Evolutionary conservation across 2,888 invertebrate genomes (phyloP).

Genomic region (Parnassius smintheus): DNA sequence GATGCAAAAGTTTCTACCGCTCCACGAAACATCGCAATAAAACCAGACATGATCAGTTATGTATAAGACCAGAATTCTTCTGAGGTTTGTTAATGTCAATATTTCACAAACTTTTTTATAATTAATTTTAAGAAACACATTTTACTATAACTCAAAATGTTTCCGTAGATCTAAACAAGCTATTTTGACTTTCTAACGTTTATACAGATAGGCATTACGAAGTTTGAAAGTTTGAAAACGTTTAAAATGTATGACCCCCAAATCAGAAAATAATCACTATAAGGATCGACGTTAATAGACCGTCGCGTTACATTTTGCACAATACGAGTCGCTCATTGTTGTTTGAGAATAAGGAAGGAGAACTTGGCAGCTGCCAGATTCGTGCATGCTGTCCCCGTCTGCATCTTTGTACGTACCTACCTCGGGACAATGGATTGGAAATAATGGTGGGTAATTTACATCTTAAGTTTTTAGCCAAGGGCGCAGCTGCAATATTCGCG

Average conservation of each 20-base stretch:
- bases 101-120: neutral
- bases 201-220: neutral
- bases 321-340: slow-evolving; percentile 65
- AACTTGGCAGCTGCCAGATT: slow-evolving; percentile 76
- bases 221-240: slow-evolving; percentile 5
- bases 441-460: slow-evolving; percentile 81
- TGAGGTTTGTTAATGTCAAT: slow-evolving; percentile 2
- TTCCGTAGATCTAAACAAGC: too few relatives aligned
- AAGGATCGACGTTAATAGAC: slow-evolving; percentile 50
- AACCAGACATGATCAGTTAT: slow-evolving; percentile 10
- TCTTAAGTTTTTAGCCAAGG: slow-evolving; percentile 76
- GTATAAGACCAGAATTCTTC: neutral
- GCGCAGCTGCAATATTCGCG: slow-evolving; percentile 73
- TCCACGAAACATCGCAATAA: slow-evolving; percentile 17
- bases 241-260: slow-evolving; percentile 7
- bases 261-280: slow-evolving; percentile 17
- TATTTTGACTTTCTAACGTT: too few relatives aligned
- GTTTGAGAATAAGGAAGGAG: slow-evolving; percentile 65
- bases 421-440: slow-evolving; percentile 60
- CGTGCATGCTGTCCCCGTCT: slow-evolving; percentile 76
- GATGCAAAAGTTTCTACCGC: slow-evolving; percentile 21
- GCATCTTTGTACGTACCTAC: slow-evolving; percentile 69
- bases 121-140: too few relatives aligned
- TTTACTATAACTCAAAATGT: too few relatives aligned
- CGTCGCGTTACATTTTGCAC: slow-evolving; percentile 75